Conservation (phyloP, 2,888 invertebrate species). For the Tetramorium bicarinatum region DNA sequence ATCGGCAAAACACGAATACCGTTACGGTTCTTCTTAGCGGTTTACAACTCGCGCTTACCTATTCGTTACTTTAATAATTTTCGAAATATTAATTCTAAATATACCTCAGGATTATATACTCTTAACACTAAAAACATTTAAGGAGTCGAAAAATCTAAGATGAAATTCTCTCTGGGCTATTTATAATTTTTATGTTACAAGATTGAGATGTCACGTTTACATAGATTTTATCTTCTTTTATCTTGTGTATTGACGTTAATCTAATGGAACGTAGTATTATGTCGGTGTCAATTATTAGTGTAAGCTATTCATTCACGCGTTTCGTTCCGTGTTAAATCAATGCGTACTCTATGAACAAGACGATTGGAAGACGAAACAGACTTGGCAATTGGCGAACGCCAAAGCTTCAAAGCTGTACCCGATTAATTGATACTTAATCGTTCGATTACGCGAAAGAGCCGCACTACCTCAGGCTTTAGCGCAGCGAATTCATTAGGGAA, state of each 20-base stretch:
- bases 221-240: neutral
- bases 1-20: conserved; percentile 66
- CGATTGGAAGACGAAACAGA: neutral
- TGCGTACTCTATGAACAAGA: neutral
- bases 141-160: neutral
- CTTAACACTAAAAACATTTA: neutral
- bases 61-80: conserved; percentile 12
- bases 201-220: neutral
- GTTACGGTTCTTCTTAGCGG: conserved; percentile 57
- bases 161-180: neutral
- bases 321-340: conserved; percentile 4
- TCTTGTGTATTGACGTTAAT: neutral
- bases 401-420: conserved; percentile 49
- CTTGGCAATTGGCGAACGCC: conserved; percentile 6
- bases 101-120: neutral
- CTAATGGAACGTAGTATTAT: neutral
- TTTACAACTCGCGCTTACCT: conserved; percentile 20
- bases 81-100: neutral
- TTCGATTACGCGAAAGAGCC: conserved; percentile 71
- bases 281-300: neutral
- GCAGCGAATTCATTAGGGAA: conserved; percentile 77
- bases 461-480: conserved; percentile 34
- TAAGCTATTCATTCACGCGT: neutral
- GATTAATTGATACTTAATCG: conserved; percentile 80
- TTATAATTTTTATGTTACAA: conserved; percentile 3